Base-by-base conservation (phyloP, 2,888 invertebrate genomes). In the Hirtodrosophila histrioides region DNA sequence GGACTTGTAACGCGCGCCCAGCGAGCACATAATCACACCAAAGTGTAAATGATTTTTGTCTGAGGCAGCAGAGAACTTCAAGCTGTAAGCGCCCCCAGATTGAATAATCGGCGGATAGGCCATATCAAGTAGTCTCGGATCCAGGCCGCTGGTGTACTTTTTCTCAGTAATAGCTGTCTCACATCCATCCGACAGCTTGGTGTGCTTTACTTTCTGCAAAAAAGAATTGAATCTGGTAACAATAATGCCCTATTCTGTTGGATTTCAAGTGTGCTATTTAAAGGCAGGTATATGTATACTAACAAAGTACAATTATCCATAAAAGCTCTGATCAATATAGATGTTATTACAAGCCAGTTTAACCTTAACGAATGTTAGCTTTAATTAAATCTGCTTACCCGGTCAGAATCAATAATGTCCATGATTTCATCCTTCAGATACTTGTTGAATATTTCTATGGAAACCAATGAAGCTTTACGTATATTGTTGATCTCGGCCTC, bases 41-140 rank as follows among this genome's bases (percentile, higher is more conserved):
- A 99, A 99, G 92, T 99, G 98, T 60, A 99, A 92, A 75, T 94
- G 94, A 90, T 98, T 98, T 90, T 98, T 98, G 91, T 99, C 98
- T 81, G 98, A 97, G 3, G 95, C 95, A 3, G 97, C 97, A 89
- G 98, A 99, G 92, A 99, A 99, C 92, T 99, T 99, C 44, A 99
- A 93, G 88, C 95, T 97, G 92, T 99, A 99, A 89, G 96, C 95
- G n/a, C 99, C 99, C 7, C 99, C 99, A 35, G 99, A 99, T 91
- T 99, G 99, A 87, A 99, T 97, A 62, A 99, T 99, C 0, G 99
- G 97, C 0, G 99, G 98, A 91, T 99, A 99, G 90, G 99, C 99
- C 95, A 98, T 97, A 89, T 99, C 99, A 3, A 99, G 94, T 91
- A 98, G 96, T 27, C 94, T 94, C 3, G 95, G 94, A 92, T 98